A percentile compares a stretch with the other conserved stretches of the same genome.
Conservation (phyloP, 2,113 vertebrate genomes). For the Fregata magnificens region DNA sequence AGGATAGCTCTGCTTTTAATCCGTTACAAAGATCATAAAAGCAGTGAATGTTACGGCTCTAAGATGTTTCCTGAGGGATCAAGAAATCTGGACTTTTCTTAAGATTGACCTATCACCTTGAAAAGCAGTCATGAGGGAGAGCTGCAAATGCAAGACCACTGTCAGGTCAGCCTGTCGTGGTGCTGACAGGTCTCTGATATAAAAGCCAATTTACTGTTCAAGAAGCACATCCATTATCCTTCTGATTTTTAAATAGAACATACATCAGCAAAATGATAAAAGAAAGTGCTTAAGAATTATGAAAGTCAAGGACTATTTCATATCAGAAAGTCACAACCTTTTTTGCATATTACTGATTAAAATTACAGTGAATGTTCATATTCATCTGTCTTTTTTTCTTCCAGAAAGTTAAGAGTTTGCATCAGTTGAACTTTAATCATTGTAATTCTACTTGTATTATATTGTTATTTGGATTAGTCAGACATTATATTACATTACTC, state of each 20-base stretch:
- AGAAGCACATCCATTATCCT: slow-evolving; percentile 85
- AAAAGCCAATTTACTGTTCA: slow-evolving; percentile 83
- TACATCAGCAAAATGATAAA: slow-evolving; percentile 82
- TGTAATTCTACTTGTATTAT: not conserved
- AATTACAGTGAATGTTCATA: slow-evolving; percentile 60
- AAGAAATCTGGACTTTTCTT: slow-evolving; percentile 48
- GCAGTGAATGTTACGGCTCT: slow-evolving; percentile 59
- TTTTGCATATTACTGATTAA: slow-evolving; percentile 72
- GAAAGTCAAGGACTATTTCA: slow-evolving; percentile 80
- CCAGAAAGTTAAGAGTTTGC: slow-evolving; percentile 1
- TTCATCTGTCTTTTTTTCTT: slow-evolving; percentile 17
- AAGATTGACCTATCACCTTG: slow-evolving; percentile 78
- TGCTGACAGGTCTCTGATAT: slow-evolving; percentile 77
- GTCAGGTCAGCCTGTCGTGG: slow-evolving; percentile 64
- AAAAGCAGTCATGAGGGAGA: slow-evolving; percentile 64
- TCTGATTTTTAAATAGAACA: slow-evolving; percentile 79
- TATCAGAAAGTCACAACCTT: slow-evolving; percentile 74
- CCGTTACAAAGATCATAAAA: slow-evolving; percentile 65
- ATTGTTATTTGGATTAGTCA: not conserved
- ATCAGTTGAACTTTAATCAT: not conserved
- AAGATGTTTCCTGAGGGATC: slow-evolving; percentile 66
- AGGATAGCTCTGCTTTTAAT: slow-evolving; percentile 63
- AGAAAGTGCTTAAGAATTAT: slow-evolving; percentile 80
- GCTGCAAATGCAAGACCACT: slow-evolving; percentile 66
- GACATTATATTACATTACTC: not conserved